A percentile compares a stretch with the other conserved stretches of the same genome.
Evolutionary conservation across 2,888 invertebrate species (phyloP).

Genomic region (Heterodera filipjevi): DNA sequence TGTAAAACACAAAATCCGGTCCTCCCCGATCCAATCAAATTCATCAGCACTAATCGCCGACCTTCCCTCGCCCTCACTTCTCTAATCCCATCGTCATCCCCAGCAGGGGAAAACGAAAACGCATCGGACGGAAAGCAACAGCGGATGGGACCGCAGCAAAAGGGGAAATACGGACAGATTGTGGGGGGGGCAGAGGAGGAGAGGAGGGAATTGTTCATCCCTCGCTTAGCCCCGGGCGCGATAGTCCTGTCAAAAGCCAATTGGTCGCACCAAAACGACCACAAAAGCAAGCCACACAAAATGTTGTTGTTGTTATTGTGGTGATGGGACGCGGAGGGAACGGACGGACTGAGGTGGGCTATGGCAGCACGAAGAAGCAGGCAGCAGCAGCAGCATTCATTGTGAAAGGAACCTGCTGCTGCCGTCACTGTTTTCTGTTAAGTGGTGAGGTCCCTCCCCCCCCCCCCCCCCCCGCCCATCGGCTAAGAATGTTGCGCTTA

Average conservation of each 20-base stretch:
- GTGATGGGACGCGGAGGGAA: background rate
- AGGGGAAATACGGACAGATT: no score
- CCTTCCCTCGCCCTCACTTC: no score
- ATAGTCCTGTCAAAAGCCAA: background rate
- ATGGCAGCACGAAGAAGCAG: background rate
- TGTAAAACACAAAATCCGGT: no score
- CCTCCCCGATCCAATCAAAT: no score
- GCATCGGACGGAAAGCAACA: no score
- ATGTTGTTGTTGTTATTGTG: background rate
- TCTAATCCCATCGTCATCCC: no score
- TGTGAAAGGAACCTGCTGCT: background rate
- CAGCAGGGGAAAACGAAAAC: no score
- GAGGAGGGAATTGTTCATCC: no score
- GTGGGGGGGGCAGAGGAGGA: no score
- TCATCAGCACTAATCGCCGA: no score
- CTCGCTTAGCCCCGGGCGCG: background rate
- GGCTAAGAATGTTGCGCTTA: background rate
- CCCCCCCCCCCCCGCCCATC: background rate
- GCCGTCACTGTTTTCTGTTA: background rate
- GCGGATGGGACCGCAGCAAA: no score
- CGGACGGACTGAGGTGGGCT: background rate
- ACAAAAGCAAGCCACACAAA: slow-evolving; percentile 4
- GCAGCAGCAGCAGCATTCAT: background rate
- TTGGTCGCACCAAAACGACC: background rate
- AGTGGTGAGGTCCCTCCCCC: background rate